Conservation (phyloP, 2,113 vertebrate genomes). For the human region DNA sequence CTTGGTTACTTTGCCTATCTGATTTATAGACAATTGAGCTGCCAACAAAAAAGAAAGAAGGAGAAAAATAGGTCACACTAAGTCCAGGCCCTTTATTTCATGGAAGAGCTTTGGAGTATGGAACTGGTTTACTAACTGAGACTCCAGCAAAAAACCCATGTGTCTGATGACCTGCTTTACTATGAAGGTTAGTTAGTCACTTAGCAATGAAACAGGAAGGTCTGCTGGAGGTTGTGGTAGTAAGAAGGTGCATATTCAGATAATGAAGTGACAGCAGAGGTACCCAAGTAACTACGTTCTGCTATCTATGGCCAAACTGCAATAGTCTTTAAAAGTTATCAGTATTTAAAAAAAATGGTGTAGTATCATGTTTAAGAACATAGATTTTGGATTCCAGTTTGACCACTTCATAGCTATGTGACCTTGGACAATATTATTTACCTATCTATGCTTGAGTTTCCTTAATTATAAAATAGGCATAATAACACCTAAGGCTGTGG, state of each 20-base stretch:
- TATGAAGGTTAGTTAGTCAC: accelerated
- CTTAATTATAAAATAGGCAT: neutral
- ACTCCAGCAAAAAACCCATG: neutral
- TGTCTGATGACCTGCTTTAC: neutral
- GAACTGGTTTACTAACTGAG: neutral
- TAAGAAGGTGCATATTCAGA: neutral
- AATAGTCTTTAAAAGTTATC: neutral
- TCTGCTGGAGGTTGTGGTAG: neutral
- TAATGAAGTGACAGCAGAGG: neutral
- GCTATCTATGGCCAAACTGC: neutral
- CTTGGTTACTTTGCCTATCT: neutral
- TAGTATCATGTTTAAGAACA: neutral
- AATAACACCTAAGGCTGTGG: accelerated
- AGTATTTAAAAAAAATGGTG: neutral
- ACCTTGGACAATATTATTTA: neutral
- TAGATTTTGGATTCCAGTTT: neutral
- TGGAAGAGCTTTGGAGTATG: neutral
- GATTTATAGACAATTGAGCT: neutral
- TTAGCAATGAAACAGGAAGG: neutral
- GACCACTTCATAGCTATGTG: neutral
- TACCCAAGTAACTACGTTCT: neutral
- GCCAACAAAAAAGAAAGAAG: neutral
- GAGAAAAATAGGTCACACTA: neutral
- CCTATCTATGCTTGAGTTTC: neutral
- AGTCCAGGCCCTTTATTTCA: neutral